A percentile compares a stretch with the other conserved stretches of the same genome.
Conservation (phyloP, 2,888 invertebrate genomes). For the Agrotis ipsilon region DNA sequence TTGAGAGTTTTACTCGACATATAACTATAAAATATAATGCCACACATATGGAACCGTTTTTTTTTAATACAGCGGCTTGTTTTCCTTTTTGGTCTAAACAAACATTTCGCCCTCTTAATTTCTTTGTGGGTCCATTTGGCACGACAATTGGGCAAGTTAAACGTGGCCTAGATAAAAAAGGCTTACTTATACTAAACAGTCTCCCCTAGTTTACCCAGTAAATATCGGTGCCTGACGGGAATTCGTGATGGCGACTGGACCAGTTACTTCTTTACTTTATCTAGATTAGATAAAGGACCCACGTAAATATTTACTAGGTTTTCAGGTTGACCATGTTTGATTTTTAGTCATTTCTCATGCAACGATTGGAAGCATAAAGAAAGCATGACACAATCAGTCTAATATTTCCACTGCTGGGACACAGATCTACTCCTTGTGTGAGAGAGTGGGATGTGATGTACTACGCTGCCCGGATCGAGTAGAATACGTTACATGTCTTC, state of each 20-base stretch:
- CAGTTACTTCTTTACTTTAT: conserved; percentile 55
- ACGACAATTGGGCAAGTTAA: conserved; percentile 58
- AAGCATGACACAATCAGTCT: too few relatives aligned
- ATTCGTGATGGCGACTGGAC: conserved; percentile 59
- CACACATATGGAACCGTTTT: conserved; percentile 39
- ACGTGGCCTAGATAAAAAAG: conserved; percentile 62
- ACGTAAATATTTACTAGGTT: conserved; percentile 25
- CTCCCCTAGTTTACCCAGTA: conserved; percentile 48
- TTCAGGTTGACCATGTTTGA: conserved; percentile 13
- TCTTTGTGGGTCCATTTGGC: conserved; percentile 56
- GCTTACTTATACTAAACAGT: conserved; percentile 61
- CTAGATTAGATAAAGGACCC: conserved; percentile 56
- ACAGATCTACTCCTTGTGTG: too few relatives aligned
- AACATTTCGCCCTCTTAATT: conserved; percentile 47
- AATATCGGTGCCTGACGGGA: conserved; percentile 62
- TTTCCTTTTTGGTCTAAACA: conserved; percentile 40
- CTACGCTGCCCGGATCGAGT: too few relatives aligned
- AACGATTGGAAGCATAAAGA: too few relatives aligned
- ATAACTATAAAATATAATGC: conserved; percentile 63
- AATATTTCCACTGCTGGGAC: too few relatives aligned
- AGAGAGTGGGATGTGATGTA: too few relatives aligned
- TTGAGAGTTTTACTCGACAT: conserved; percentile 68
- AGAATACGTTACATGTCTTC: too few relatives aligned
- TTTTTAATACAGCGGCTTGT: conserved; percentile 42
- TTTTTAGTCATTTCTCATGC: background rate